Evolutionary conservation across 1,140 invertebrate species (phyloP), one percentile per base, ranked within the genome.

Genomic region (Drosophila virilis): DNA sequence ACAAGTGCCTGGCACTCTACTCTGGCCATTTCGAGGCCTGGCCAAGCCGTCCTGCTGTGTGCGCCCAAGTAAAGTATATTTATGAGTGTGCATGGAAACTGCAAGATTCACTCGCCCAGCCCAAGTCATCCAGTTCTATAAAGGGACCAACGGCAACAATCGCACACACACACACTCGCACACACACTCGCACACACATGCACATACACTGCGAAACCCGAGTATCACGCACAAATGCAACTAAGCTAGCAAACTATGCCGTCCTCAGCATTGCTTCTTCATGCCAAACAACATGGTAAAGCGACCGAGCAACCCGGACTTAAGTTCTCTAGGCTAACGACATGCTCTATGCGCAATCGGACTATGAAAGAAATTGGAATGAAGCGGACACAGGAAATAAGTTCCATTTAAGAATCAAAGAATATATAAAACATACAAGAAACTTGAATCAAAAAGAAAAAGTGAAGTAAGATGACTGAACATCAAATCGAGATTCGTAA

Each of bases 181-280:
- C 46, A 55, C 55, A 69, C 62, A 48, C 40, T 38, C 59, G 50
- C 17, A 64, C 15, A 54, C 45, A 45, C 52, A 62, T 13, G 46
- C 35, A 55, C 37, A 48, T 13, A 51, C 37, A 62, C 40, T 22
- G 22, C 60, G 68, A 71, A 75, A 74, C 46, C 74, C 74, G 74
- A 60, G 77, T 50, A 70, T 35, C 69, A 60, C 59, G 67, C 74
- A 71, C 32, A 78, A 77, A 62, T 81, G 74, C 75, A 77, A 82
- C 80, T 80, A 88, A 80, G 80, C 84, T 74, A 66, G 45, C 64
- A 86, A 71, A 69, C 77, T 74, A 64, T 77, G 71, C 58, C 70
- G 52, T 59, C 51, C 42, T 59, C 68, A 46, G 35, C 61, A 15
- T 48, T 28, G 22, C n/a, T 55, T 22, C 22, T 22, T 57, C 61